Base-by-base conservation (phyloP, 2,888 invertebrate genomes). In the Andrena camellia region DNA sequence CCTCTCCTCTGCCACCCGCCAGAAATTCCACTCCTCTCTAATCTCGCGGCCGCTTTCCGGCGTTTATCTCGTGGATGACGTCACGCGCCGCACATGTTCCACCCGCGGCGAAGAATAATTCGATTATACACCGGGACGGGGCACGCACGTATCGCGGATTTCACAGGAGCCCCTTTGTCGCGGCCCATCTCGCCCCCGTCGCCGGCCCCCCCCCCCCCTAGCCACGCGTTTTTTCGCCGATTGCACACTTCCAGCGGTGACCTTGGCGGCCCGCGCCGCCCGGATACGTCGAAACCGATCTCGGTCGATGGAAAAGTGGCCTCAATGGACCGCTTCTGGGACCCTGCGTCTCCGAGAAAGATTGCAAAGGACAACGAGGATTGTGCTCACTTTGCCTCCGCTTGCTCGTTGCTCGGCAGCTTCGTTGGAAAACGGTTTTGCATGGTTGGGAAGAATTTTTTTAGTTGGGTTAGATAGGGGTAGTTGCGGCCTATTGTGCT, bases 71-170 rank as follows among this genome's bases (percentile, higher is more conserved):
- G 78, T 50, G 33, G 78, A 69, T 91, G 90, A 91, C 89, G 90
- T 91, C 90, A 90, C 88, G 87, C 75, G 66, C 77, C 88, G 89
- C 91, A 90, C 88, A 90, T 91, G 91, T 89, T 90, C 81, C 82
- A 78, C 57, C 77, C 83, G 74, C 78, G 78, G 57, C 50, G 85
- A 90, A 90, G 92, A 92, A 92, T 91, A 92, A 90, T 91, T 91
- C 91, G 90, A 91, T 92, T 92, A 91, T 91, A 72, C 80, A 90
- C 88, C 63, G 78, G 81, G 80, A 86, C 83, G 87, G 87, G 86
- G 57, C 57, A 57, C 23, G 57, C 57, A 57, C 57, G 57, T 57
- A 86, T 84, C 86, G 83, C 78, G 88, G 86, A 91, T 90, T 90
- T 90, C 84, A 86, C 90, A 88, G 90, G 88, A 81, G 67, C 83